phyloP scores from a whole-genome alignment of 2,888 invertebrate species.

The Piscicola geometra region DNA sequence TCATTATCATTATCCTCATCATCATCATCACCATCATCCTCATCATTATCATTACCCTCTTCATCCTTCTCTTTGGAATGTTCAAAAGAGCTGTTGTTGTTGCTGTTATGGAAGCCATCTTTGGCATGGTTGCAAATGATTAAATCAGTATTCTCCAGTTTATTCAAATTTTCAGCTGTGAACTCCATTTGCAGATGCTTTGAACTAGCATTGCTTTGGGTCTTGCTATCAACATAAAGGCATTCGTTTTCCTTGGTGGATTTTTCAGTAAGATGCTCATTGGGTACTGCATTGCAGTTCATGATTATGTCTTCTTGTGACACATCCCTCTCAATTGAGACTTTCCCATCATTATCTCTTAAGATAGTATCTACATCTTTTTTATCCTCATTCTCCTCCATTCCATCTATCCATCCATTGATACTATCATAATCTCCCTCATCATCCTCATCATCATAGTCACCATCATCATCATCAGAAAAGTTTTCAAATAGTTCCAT shows the following conservation, averaged over 20 bases:
- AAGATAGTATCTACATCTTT: background rate
- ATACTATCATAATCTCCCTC: slow-evolving; percentile 3
- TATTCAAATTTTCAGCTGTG: too few species aligned
- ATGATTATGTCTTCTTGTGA: background rate
- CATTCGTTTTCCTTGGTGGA: too few species aligned
- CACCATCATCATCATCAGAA: slow-evolving; percentile 20
- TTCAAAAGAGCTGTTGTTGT: background rate
- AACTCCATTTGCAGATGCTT: background rate
- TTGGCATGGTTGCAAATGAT: too few species aligned
- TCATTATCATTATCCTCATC: too few species aligned
- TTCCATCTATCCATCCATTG: slow-evolving; percentile 7
- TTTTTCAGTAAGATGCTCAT: too few species aligned
- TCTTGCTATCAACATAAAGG: too few species aligned
- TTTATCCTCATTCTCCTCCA: background rate
- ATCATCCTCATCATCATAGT: slow-evolving; percentile 11
- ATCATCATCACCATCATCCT: too few species aligned
- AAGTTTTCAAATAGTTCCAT: slow-evolving; percentile 27
- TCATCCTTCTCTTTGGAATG: too few species aligned
- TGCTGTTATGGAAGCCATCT: background rate
- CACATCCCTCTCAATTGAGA: background rate
- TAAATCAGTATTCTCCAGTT: too few species aligned
- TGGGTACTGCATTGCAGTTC: background rate
- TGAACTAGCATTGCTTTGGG: background rate
- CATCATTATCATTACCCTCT: too few species aligned
- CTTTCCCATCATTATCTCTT: background rate